Evolutionary conservation across 2,888 invertebrate species (phyloP).

Genomic region (Polymixis flavicincta): DNA sequence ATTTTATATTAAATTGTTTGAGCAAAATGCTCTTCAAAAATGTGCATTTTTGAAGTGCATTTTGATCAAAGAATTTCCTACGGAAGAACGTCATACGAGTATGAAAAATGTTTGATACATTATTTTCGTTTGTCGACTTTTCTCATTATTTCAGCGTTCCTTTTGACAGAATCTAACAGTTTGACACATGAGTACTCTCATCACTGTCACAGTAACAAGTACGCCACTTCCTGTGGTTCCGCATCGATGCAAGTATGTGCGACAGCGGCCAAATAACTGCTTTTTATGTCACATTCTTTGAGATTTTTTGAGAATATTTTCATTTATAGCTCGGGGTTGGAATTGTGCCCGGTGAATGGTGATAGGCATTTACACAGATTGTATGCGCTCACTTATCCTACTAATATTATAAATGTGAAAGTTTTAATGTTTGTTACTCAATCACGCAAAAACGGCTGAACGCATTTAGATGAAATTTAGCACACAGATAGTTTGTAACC

Average conservation of each 20-base stretch:
- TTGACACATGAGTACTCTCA: constrained; percentile 36
- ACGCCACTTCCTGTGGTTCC: constrained; percentile 57
- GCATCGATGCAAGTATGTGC: constrained; percentile 61
- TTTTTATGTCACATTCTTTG: constrained; percentile 44
- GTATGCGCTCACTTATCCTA: not conserved
- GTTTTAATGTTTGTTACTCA: too few relatives aligned
- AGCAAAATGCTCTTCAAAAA: not conserved
- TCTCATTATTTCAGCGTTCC: constrained; percentile 34
- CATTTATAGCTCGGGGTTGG: constrained; percentile 47
- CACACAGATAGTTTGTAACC: too few relatives aligned
- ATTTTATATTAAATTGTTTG: constrained; percentile 23
- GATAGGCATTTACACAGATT: constrained; percentile 2
- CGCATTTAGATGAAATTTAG: too few relatives aligned
- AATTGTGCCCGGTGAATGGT: constrained; percentile 44
- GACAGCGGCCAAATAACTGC: constrained; percentile 49
- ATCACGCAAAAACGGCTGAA: too few relatives aligned
- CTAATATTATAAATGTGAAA: too few relatives aligned
- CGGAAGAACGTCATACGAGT: constrained; percentile 22
- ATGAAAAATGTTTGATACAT: not conserved
- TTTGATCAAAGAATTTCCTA: not conserved
- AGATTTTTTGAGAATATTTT: constrained; percentile 30
- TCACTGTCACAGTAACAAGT: constrained; percentile 49
- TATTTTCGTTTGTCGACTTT: constrained; percentile 12
- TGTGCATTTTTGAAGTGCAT: not conserved
- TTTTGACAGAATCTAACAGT: constrained; percentile 14